Evolutionary conservation across 2,797 vertebrate genomes (phyloP), one percentile per base, ranked within the genome.

Genomic region (Chromobotia macracanthus): DNA sequence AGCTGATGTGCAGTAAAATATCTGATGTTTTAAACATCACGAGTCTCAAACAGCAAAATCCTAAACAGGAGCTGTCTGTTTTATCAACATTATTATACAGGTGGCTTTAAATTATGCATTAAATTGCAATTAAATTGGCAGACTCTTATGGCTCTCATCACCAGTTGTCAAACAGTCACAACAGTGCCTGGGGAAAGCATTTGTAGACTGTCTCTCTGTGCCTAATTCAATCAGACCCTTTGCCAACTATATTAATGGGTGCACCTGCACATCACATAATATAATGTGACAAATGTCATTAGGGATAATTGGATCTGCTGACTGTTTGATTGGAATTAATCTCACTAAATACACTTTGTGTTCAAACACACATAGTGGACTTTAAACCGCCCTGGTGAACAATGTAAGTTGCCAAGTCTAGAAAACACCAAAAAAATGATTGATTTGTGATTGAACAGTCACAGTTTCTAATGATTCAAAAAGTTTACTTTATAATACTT

Each of bases 231-330:
- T 89, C 82, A 85, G 80, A 82, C 82, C 84, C 56, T 79, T 58
- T 35, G 81, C 82, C 72, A 41, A 11, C 82, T 75, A 80, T 82
- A 81, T 85, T 84, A 83, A 87, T 80, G 84, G 78, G 74, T 85
- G 84, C 86, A 88, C 88, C 84, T 91, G 89, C 87, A 86, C 83
- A 84, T 73, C 83, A 38, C 66, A 77, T 84, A 88, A 83, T 83
- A 83, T 85, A 87, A 87, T 83, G 72, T 85, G 80, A 77, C 65
- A 83, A 85, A 82, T 81, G 75, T 87, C 85, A 91, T 86, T 86
- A 89, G 82, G 44, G 75, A 80, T 89, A 89, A 92, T 90, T 89
- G 89, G 84, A 90, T 90, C 83, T 86, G 87, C 85, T 73, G 83
- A 74, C 73, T 86, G 81, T 86, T 85, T 83, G 74, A 73, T 66